Conservation (phyloP, 1,140 invertebrate genomes). For the Pseudomyrmex gracilis region DNA sequence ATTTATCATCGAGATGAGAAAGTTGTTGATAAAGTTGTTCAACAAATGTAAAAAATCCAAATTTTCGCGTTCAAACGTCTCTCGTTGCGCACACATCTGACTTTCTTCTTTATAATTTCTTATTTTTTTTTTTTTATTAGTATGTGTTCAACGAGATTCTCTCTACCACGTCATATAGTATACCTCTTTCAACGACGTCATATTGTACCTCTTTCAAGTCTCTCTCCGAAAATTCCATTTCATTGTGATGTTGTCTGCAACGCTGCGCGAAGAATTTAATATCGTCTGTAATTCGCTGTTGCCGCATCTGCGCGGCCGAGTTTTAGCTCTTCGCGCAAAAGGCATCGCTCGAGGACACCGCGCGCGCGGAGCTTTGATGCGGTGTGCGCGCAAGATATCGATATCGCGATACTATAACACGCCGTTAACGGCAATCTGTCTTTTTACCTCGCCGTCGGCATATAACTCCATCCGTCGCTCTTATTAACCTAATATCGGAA, state of each 20-base stretch:
- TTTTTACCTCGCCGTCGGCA: constrained; percentile 24
- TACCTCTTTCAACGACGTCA: not conserved
- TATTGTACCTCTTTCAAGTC: constrained; percentile 6
- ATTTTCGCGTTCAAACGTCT: not conserved
- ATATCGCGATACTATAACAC: constrained; percentile 19
- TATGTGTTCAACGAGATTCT: not conserved
- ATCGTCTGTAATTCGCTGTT: constrained; percentile 31
- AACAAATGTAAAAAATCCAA: not conserved
- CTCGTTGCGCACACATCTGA: too few species aligned
- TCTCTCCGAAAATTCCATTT: constrained; percentile 30
- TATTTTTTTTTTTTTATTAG: not conserved
- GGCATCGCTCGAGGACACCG: constrained; percentile 28
- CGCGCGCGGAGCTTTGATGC: constrained; percentile 32
- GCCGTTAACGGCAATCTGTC: constrained; percentile 41
- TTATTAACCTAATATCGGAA: constrained; percentile 60
- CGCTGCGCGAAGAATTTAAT: constrained; percentile 45
- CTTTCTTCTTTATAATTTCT: not conserved
- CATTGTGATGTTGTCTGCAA: constrained; percentile 29
- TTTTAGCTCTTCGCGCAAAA: constrained; percentile 40
- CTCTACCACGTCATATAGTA: not conserved
- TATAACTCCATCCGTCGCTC: constrained; percentile 37
- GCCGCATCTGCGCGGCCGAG: not conserved
- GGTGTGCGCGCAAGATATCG: constrained; percentile 36
- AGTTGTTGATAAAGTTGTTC: too few species aligned
- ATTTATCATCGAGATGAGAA: not conserved